These are phyloP conservation scores for Frankliniella fusca DNA, from an alignment of 2,888 invertebrate species.

Conservation along the genomic window DNA sequence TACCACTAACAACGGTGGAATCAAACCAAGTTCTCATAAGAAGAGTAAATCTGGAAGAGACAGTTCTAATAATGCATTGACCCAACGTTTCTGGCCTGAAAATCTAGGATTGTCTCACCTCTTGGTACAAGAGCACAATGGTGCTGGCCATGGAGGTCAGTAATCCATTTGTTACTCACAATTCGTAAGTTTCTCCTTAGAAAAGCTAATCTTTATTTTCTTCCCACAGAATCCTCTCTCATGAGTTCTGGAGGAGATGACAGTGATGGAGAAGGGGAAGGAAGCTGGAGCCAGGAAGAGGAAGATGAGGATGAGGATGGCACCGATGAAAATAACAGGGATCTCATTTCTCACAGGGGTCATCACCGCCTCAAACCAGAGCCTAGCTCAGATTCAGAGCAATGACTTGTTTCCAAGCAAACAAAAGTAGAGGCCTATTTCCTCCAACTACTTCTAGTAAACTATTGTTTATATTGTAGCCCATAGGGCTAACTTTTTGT, in stretches of 20 bases:
- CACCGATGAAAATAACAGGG: background rate
- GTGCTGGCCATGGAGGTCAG: background rate
- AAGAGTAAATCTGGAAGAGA: slow-evolving; percentile 37
- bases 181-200: background rate
- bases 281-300: slow-evolving; percentile 4
- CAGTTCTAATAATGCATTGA: slow-evolving; percentile 34
- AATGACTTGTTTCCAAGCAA: background rate
- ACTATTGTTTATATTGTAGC: too few relatives aligned
- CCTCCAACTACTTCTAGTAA: background rate
- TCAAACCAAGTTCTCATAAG: slow-evolving; percentile 33
- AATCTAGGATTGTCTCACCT: slow-evolving; percentile 52
- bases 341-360: background rate
- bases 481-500: background rate
- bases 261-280: background rate
- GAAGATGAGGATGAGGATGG: background rate
- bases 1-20: slow-evolving; percentile 27
- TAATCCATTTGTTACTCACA: background rate
- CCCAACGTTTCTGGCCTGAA: slow-evolving; percentile 64
- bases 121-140: background rate
- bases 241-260: slow-evolving; percentile 13
- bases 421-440: background rate
- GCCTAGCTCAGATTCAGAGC: slow-evolving; percentile 11
- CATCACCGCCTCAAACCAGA: slow-evolving; percentile 6
- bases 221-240: background rate
- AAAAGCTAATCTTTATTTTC: background rate